phyloP scores from a whole-genome alignment of 2,797 vertebrate genomes.

The Arctocebus calabarensis region DNA sequence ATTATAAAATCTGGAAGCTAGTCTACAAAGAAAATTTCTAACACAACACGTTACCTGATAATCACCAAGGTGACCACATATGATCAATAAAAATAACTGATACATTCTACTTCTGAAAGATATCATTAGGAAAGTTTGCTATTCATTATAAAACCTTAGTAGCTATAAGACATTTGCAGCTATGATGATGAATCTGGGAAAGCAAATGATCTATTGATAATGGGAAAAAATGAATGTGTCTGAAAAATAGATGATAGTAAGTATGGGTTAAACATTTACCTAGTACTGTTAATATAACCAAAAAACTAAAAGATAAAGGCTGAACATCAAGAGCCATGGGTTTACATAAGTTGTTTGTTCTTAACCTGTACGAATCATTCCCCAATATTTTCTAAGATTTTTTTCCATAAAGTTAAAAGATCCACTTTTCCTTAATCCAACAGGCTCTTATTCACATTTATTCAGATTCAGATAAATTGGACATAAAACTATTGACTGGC shows the following conservation, averaged over 20 bases:
- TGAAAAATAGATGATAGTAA: constrained; percentile 10
- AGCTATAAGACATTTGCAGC: neutral
- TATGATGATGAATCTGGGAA: neutral
- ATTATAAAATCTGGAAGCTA: constrained; percentile 42
- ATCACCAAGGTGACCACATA: neutral
- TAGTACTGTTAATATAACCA: neutral
- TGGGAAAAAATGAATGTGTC: neutral
- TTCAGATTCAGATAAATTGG: constrained; percentile 12
- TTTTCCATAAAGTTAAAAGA: constrained; percentile 39
- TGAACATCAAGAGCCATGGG: neutral
- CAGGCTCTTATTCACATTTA: constrained; percentile 13
- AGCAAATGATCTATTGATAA: neutral
- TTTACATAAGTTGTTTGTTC: neutral
- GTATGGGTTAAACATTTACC: neutral
- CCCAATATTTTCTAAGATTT: neutral
- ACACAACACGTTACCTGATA: neutral
- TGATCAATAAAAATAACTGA: constrained; percentile 39
- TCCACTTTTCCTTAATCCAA: neutral
- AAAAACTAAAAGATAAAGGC: neutral
- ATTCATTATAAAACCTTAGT: neutral
- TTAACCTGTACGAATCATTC: neutral
- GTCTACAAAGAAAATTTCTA: constrained; percentile 27
- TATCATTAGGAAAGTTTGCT: neutral
- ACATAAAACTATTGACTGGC: neutral
- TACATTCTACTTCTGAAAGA: neutral